Evolutionary conservation across 2,113 vertebrate genomes (phyloP).

Genomic region (Dipodomys merriami): DNA sequence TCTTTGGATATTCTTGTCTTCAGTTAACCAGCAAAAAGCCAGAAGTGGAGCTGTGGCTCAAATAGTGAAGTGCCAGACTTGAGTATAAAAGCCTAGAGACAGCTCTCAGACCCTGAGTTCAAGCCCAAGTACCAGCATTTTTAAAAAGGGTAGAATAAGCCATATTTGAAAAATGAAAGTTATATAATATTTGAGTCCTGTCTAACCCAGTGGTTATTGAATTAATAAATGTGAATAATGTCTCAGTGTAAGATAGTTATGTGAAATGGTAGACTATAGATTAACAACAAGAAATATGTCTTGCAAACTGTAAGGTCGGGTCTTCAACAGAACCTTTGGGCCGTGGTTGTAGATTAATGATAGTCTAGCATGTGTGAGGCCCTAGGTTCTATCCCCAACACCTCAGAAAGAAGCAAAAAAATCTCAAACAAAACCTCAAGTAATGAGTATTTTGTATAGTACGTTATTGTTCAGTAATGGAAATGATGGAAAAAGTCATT

Average conservation of each 20-base stretch:
- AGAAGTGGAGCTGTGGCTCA: no score
- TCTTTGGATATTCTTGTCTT: no score
- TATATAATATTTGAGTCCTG: not conserved
- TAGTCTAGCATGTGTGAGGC: not conserved
- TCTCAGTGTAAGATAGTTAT: not conserved
- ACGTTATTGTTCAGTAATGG: not conserved
- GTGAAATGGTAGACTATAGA: not conserved
- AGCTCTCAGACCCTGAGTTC: no score
- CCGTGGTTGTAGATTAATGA: accelerated
- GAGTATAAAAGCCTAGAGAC: no score
- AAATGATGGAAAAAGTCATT: not conserved
- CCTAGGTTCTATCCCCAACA: no score
- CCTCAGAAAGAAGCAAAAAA: not conserved
- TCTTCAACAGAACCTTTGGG: not conserved
- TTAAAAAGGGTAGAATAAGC: not conserved
- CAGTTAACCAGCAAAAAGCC: no score
- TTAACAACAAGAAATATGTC: not conserved
- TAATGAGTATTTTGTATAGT: not conserved
- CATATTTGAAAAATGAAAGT: not conserved
- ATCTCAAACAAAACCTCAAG: not conserved
- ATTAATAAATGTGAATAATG: not conserved
- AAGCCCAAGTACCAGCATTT: no score
- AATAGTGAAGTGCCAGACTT: no score
- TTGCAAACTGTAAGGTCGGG: not conserved
- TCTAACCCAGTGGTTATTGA: not conserved